These are phyloP conservation scores for Teleogryllus occipitalis DNA, from an alignment of 1,140 invertebrate genomes.

Conservation along the genomic window DNA sequence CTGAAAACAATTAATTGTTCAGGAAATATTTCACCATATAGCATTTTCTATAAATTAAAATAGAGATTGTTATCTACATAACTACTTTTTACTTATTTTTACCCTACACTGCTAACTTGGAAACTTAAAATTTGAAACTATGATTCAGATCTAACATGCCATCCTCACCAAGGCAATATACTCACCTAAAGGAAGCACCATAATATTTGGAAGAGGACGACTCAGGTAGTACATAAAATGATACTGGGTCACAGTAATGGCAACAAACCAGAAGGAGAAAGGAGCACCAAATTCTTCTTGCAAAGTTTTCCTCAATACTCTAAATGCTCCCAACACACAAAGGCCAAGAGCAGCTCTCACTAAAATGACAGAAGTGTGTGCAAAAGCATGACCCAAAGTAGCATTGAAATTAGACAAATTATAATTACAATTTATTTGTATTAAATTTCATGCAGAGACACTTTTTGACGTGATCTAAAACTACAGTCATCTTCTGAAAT, in stretches of 20 bases:
- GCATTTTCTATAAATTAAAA: not conserved
- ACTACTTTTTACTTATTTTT: not conserved
- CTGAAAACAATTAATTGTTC: no score
- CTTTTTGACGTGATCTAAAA: conserved; percentile 11
- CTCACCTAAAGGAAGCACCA: conserved; percentile 86
- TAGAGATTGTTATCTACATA: not conserved
- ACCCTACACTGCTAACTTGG: not conserved
- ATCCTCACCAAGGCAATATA: conserved; percentile 5
- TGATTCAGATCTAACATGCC: no score
- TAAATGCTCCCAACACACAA: conserved; percentile 64
- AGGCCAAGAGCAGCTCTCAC: conserved; percentile 73
- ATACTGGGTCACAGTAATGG: conserved; percentile 86
- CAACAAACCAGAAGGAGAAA: conserved; percentile 72
- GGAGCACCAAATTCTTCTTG: conserved; percentile 66
- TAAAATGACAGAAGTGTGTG: conserved; percentile 42
- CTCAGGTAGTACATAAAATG: conserved; percentile 97
- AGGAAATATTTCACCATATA: no score
- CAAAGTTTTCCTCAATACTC: conserved; percentile 60
- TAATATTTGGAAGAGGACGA: conserved; percentile 90
- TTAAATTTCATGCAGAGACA: not conserved
- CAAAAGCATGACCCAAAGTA: not conserved
- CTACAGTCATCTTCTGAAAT: not conserved
- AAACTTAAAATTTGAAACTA: no score
- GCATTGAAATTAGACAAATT: not conserved
- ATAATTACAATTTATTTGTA: not conserved